Percentiles rank a stretch among this genome's conserved stretches.
phyloP scores from a whole-genome alignment of 2,797 vertebrate species.

The Erpetoichthys calabaricus region DNA sequence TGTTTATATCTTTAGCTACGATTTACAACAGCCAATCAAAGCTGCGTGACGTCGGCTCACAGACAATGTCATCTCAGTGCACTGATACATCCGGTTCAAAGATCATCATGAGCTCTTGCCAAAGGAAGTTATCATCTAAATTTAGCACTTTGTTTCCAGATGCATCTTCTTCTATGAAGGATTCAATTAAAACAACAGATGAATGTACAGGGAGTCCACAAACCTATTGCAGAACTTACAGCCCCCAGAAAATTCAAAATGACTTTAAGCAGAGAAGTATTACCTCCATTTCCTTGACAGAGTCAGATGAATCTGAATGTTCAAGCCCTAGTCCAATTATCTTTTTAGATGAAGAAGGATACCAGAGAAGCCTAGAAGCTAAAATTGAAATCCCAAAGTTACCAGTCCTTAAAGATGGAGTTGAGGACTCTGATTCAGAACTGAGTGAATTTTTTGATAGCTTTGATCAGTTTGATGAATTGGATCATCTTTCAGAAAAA shows the following conservation, averaged over 20 bases:
- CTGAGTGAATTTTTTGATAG: slow-evolving; percentile 98
- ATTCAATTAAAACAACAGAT: slow-evolving; percentile 51
- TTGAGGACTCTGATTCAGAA: slow-evolving; percentile 97
- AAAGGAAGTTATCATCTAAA: slow-evolving; percentile 45
- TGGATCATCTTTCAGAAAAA: slow-evolving; percentile 60
- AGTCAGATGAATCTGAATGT: slow-evolving; percentile 87
- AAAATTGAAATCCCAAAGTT: slow-evolving; percentile 90
- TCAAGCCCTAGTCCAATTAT: slow-evolving; percentile 95
- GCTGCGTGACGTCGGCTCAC: slow-evolving; percentile 72
- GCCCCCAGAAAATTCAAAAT: slow-evolving; percentile 31
- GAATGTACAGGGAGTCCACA: slow-evolving; percentile 63
- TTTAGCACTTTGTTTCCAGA: slow-evolving; percentile 42
- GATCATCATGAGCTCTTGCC: slow-evolving; percentile 49
- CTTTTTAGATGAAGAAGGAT: slow-evolving; percentile 94
- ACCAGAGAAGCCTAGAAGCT: slow-evolving; percentile 89
- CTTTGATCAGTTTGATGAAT: slow-evolving; percentile 91
- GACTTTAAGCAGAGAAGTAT: slow-evolving; percentile 13
- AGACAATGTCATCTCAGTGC: slow-evolving; percentile 57
- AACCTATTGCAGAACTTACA: slow-evolving; percentile 64
- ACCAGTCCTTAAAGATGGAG: slow-evolving; percentile 71
- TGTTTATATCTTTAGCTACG: slow-evolving; percentile 30
- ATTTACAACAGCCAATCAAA: slow-evolving; percentile 42
- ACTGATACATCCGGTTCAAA: slow-evolving; percentile 58
- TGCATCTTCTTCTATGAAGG: slow-evolving; percentile 54
- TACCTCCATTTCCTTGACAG: slow-evolving; percentile 55